Percentiles rank a stretch among this genome's conserved stretches.
Evolutionary conservation across 2,888 invertebrate species (phyloP).

Genomic region (Caenorhabditis sp.): DNA sequence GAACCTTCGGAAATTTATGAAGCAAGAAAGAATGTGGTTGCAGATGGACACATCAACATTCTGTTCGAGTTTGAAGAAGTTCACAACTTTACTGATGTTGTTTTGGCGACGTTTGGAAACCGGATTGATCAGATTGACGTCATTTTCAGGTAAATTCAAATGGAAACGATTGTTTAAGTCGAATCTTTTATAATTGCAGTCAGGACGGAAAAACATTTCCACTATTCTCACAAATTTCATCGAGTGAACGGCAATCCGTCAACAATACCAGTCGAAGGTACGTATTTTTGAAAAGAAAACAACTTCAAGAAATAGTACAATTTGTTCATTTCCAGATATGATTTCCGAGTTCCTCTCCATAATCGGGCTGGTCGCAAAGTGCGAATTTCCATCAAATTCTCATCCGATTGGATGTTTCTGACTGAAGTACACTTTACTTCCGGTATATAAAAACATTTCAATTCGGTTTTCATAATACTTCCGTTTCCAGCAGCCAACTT

Average conservation of each 20-base stretch:
- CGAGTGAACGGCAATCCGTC: slow-evolving; percentile 50
- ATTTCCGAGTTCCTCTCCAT: slow-evolving; percentile 68
- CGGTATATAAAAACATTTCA: slow-evolving; percentile 82
- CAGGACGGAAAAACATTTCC: slow-evolving; percentile 66
- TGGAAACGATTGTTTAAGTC: background rate
- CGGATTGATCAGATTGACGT: slow-evolving; percentile 86
- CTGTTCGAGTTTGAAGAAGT: slow-evolving; percentile 91
- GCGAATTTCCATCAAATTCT: slow-evolving; percentile 82
- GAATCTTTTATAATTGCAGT: slow-evolving; percentile 26
- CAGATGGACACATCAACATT: slow-evolving; percentile 82
- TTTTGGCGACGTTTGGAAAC: slow-evolving; percentile 89
- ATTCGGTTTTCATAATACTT: background rate
- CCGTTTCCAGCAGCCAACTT: slow-evolving; percentile 28
- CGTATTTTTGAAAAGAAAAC: background rate
- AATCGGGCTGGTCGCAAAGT: slow-evolving; percentile 62
- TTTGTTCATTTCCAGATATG: slow-evolving; percentile 51
- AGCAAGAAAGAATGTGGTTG: too few species aligned
- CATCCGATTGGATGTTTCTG: slow-evolving; percentile 90
- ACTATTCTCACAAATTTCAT: slow-evolving; percentile 64
- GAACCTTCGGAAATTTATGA: too few species aligned
- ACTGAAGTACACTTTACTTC: slow-evolving; percentile 92
- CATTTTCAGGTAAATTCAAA: slow-evolving; percentile 44
- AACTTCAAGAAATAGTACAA: background rate
- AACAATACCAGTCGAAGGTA: slow-evolving; percentile 62
- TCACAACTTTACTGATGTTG: slow-evolving; percentile 88